Evolutionary conservation across 2,113 vertebrate species (phyloP), one percentile per base, ranked within the genome.

Genomic region (Rallus limicola): DNA sequence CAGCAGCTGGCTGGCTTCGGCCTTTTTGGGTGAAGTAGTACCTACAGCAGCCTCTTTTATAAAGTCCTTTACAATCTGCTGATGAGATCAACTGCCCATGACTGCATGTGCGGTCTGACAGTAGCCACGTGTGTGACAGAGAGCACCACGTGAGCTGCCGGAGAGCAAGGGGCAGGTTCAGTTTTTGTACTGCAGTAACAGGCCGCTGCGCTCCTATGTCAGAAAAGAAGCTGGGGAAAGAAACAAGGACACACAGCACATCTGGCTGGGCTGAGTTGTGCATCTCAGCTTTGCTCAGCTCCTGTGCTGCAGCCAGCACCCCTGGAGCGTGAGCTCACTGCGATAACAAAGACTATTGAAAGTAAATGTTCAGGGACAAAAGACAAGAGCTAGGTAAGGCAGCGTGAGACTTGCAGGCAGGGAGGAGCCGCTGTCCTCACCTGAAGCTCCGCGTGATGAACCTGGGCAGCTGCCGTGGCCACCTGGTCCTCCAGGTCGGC

Each of bases 371-470:
- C 2, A 8, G 0, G 5, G 74, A 52, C 17, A 44, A 24, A 38
- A 83, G 34, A 31, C 9, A 42, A 19, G 88, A 1, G 2, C 9
- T 17, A 48, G 75, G 88, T 25, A 68, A 42, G 33, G 81, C 26
- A 38, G 55, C 2, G 42, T 16, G 67, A 81, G 42, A 60, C 12
- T 20, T 67, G 68, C 46, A 38, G 56, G n/a, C 7, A 13, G 56
- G 65, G 59, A 71, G 77, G 83, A 93, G 86, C 46, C 16, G 42
- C 71, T 55, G 42, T 26, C 68, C 95, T 97, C 95, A 99, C 99
- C 99, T 99, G 99, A 63, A 99, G 98, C 94, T 99, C 99, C 9
- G 99, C 99, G 9, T 99, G 99, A 69, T 99, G 99, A 70, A 99
- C 99, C 93, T 99, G 99, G 38, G 99, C 99, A 0, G 99, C 99